Base-by-base conservation (phyloP, 1,140 invertebrate species). In the Coelopa frigida region DNA sequence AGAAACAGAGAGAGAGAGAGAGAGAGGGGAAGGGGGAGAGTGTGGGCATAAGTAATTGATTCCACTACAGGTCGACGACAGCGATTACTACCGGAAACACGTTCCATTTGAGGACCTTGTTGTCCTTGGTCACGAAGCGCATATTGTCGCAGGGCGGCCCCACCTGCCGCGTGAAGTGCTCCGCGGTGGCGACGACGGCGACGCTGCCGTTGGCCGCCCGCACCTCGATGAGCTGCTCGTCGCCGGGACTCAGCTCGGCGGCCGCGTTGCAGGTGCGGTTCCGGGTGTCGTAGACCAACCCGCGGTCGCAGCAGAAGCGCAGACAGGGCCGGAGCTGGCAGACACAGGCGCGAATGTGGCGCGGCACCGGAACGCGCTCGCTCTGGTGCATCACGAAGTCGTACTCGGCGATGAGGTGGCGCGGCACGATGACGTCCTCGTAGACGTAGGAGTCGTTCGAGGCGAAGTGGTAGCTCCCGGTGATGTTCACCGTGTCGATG, bases 341-440 rank as follows among this genome's bases (percentile, higher is more conserved):
- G 26, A 68, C 17, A 33, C 64, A 68, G 4, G 52, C 64, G 8
- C 64, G 46, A 10, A 68, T 41, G 33, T 68, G 64, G 2, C 41
- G 29, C 2, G 32, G 20, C 0, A 54, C 54, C 2, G 58, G 52
- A 10, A 62, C 38, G 0, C 64, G 56, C 1, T 56, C 49, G 2
- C 61, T 57, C 22, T 68, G 57, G 17, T 62, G 51, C 2, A 65
- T 64, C 10, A 63, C 43, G 50, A 64, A 68, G 26, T 67, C 59
- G 37, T 68, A 68, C 37, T 44, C 50, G 6, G 61, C 54, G 11
- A 67, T 53, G 17, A 58, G 23, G 3, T 68, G 52, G 4, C 22
- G 44, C 2, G 64, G 64, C 8, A 61, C 49, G 36, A 12, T 1
- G 52, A 49, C 1, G 31, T 46, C 23, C 56, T 56, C 7, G 42